Evolutionary conservation across 2,797 vertebrate species (phyloP).

Genomic region (Kryptolebias ocellatus): DNA sequence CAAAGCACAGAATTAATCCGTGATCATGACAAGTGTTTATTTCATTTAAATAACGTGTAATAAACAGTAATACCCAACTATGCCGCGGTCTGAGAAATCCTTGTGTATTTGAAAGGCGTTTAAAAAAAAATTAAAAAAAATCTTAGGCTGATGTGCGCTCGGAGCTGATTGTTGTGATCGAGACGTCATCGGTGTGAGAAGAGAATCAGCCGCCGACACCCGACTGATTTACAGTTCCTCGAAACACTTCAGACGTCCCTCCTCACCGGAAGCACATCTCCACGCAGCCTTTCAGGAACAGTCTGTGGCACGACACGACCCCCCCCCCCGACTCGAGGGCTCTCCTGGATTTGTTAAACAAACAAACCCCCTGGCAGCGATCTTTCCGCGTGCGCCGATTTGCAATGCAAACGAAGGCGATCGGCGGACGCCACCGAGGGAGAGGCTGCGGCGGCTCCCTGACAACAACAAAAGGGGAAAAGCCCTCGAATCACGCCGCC

Average conservation of each 20-base stretch:
- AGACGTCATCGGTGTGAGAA: conserved; percentile 35
- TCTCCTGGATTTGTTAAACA: conserved; percentile 72
- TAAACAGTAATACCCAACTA: no score
- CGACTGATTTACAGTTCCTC: conserved; percentile 9
- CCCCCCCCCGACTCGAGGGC: conserved; percentile 32
- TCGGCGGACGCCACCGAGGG: conserved; percentile 50
- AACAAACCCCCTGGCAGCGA: conserved; percentile 67
- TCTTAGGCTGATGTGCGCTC: conserved; percentile 10
- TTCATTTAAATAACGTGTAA: no score
- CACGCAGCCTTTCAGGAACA: conserved; percentile 45
- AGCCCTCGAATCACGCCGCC: conserved; percentile 32
- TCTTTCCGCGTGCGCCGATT: conserved; percentile 62
- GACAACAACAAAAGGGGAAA: conserved; percentile 57
- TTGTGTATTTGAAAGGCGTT: not conserved
- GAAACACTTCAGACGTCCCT: conserved; percentile 43
- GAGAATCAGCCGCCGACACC: conserved; percentile 20
- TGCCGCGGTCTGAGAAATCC: not conserved
- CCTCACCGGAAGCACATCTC: conserved; percentile 21
- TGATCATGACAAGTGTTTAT: not conserved
- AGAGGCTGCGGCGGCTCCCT: conserved; percentile 38
- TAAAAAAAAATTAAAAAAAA: not conserved
- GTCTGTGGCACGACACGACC: conserved; percentile 47
- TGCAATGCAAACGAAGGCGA: conserved; percentile 79
- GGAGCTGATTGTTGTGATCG: conserved; percentile 35
- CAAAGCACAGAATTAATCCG: not conserved